Percentiles rank a stretch among this genome's conserved stretches.
Conservation (phyloP, 2,888 invertebrate species). For the Oligia strigilis region DNA sequence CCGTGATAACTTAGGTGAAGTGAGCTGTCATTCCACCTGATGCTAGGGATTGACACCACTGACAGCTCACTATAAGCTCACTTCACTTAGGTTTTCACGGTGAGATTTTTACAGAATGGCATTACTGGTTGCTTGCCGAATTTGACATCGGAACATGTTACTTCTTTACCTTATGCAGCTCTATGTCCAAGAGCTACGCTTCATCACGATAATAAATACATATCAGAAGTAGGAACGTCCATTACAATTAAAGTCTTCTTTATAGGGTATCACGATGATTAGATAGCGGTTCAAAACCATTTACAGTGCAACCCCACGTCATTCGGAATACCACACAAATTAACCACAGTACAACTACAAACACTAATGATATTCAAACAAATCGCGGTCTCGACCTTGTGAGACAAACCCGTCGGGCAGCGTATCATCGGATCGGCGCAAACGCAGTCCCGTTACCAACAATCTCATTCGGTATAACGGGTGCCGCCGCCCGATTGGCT, state of each 20-base stretch:
- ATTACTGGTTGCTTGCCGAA: no score
- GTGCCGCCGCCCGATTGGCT: slow-evolving; percentile 70
- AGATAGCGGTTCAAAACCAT: slow-evolving; percentile 16
- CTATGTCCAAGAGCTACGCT: not conserved
- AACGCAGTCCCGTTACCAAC: slow-evolving; percentile 79
- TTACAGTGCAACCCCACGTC: slow-evolving; percentile 6
- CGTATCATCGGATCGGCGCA: slow-evolving; percentile 65
- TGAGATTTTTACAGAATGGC: no score
- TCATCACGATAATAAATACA: not conserved
- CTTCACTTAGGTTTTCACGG: no score
- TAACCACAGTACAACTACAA: slow-evolving; percentile 27
- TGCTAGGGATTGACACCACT: no score
- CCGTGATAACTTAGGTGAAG: no score
- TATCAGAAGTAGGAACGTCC: not conserved
- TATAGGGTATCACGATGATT: not conserved
- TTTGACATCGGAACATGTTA: no score
- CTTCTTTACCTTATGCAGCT: not conserved
- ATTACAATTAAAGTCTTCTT: not conserved
- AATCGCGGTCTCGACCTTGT: slow-evolving; percentile 67
- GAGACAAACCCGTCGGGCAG: slow-evolving; percentile 61
- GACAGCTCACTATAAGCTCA: no score
- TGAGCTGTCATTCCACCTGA: no score
- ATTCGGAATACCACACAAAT: slow-evolving; percentile 23
- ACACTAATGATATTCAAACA: slow-evolving; percentile 65
- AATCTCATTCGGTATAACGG: slow-evolving; percentile 80